Evolutionary conservation across 2,888 invertebrate species (phyloP), one percentile per base, ranked within the genome.

Genomic region (Cetonia aurata): DNA sequence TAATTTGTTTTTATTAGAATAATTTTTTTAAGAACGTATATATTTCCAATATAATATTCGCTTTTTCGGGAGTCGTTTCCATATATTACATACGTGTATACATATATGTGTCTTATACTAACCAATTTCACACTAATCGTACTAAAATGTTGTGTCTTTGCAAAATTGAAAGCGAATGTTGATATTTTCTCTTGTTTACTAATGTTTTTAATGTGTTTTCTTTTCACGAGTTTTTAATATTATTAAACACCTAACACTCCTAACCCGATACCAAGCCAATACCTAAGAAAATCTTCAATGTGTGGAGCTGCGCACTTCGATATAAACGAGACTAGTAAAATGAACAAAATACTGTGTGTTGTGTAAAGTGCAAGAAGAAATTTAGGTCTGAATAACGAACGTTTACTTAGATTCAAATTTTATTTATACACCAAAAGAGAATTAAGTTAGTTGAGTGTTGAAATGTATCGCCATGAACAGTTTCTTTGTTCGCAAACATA

Each of bases 21-120:
- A 65, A n/a, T 17, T 53, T 50, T 53, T 17, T 56, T 57, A 46
- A 55, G 31, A 68, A 33, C 56, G 10, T 62, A 37, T 37, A 37
- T 37, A 37, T 37, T 37, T 37, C 15, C 50, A 71, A 71, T 71
- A 71, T 71, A 69, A 71, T 60, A 71, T 71, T 71, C 69, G 71
- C 71, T 68, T 69, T 57, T 19, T 12, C 13, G 17, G 15, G 3
- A 17, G 19, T 37, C 12, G 19, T 19, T 44, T 19, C 50, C 17
- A 19, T 33, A 33, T 9, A 37, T 62, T n/a, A 46, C 13, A 13
- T 15, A 48, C 0, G 8, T 37, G n/a, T 50, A 10, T 19, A 48
- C 15, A 13, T n/a, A n/a, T n/a, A n/a, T 25, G 12, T 25, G 15
- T 4, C 9, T 25, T 19, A 13, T 33, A 50, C 10, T 52, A 41